Percentiles rank a stretch among this genome's conserved stretches.
These are phyloP conservation scores for Colletes gigas DNA, from an alignment of 1,140 invertebrate genomes.

Conservation along the genomic window DNA sequence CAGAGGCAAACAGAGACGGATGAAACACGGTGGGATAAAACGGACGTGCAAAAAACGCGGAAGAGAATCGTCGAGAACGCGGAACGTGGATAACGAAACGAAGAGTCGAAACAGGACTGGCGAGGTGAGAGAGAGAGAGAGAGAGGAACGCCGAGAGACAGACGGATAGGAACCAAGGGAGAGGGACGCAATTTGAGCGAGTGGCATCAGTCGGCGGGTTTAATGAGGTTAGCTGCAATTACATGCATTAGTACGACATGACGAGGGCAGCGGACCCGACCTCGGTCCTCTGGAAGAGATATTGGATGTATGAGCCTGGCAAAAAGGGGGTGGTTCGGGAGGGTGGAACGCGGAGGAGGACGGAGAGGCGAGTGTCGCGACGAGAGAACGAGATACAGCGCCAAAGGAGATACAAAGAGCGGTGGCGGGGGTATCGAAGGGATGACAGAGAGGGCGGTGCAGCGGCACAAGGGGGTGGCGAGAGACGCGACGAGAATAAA, in stretches of 20 bases:
- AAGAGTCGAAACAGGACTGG: conserved; percentile 27
- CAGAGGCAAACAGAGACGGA: conserved; percentile 15
- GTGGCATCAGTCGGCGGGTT: conserved; percentile 76
- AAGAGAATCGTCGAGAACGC: conserved; percentile 26
- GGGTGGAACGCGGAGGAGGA: conserved; percentile 42
- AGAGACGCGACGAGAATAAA: too few species aligned
- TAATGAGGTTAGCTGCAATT: conserved; percentile 81
- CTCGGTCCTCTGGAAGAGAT: conserved; percentile 64
- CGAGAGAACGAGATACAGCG: conserved; percentile 8
- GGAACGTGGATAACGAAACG: conserved; percentile 45
- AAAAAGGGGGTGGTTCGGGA: conserved; percentile 21
- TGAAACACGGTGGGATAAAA: not conserved
- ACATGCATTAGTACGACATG: conserved; percentile 78
- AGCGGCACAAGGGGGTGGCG: not conserved
- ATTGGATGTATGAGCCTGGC: conserved; percentile 56
- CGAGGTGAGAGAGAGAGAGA: conserved; percentile 29
- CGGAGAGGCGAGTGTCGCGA: conserved; percentile 17
- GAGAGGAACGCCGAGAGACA: not conserved
- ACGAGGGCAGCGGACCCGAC: conserved; percentile 69
- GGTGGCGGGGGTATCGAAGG: not conserved
- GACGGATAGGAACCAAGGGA: not conserved
- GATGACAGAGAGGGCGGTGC: not conserved
- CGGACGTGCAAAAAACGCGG: conserved; percentile 1
- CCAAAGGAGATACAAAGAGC: conserved; percentile 24
- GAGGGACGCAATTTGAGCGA: conserved; percentile 72